Percentiles rank a stretch among this genome's conserved stretches.
Conservation (phyloP, 2,113 vertebrate genomes). For the Lampris incognitus region DNA sequence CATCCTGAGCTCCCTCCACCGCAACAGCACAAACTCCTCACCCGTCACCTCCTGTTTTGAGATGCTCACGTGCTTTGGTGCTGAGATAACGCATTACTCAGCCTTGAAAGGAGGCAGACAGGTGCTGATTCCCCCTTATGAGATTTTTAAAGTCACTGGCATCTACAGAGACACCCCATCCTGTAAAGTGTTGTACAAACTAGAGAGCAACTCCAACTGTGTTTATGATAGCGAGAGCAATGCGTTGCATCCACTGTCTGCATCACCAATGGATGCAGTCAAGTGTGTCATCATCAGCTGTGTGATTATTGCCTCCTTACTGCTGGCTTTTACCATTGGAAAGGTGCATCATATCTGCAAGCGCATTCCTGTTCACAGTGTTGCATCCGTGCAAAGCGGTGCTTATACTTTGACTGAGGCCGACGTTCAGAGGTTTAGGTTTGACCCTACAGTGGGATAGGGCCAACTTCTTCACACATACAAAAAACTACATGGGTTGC, state of each 20-base stretch:
- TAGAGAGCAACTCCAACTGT: constrained; percentile 55
- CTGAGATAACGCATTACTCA: constrained; percentile 47
- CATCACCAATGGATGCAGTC: background rate
- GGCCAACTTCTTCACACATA: too few relatives aligned
- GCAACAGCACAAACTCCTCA: background rate
- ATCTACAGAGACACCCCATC: background rate
- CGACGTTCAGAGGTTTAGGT: background rate
- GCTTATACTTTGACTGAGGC: background rate
- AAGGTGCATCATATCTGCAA: constrained; percentile 19
- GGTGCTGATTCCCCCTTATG: constrained; percentile 60
- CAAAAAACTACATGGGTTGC: too few relatives aligned
- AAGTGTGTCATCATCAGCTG: constrained; percentile 21
- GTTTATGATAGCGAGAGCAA: constrained; percentile 50
- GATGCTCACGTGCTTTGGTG: constrained; percentile 47
- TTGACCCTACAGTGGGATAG: too few relatives aligned
- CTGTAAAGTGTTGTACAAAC: constrained; percentile 40
- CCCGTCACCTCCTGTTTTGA: constrained; percentile 34
- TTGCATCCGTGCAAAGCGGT: background rate
- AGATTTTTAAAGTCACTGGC: constrained; percentile 50
- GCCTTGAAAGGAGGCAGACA: constrained; percentile 20
- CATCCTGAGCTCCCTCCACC: constrained; percentile 17
- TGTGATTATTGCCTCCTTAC: constrained; percentile 18
- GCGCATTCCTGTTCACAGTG: background rate
- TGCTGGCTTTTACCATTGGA: constrained; percentile 13
- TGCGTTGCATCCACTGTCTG: constrained; percentile 42